Base-by-base conservation (phyloP, 1,140 invertebrate genomes). In the Teleopsis dalmanni region DNA sequence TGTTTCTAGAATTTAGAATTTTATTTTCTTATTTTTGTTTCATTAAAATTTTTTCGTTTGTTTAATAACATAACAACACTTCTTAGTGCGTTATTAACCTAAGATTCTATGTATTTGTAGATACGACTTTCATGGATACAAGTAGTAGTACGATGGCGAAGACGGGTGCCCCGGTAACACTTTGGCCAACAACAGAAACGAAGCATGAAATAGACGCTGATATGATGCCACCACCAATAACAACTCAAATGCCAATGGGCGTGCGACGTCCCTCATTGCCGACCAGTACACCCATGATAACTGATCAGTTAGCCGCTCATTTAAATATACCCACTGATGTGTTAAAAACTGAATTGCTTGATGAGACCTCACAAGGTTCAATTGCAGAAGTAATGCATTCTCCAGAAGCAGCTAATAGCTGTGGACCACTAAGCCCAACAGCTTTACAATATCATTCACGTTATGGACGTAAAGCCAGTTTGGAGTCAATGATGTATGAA, bases 311-410 rank as follows among this genome's bases (percentile, higher is more conserved):
- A 50, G 56, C 57, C 18, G 57, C 56, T 14, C 65, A 65, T 33
- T 18, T 65, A 4, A 64, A 25, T 27, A 54, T 53, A 23, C 52
- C 77, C 73, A 25, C 74, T 52, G 38, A 57, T 74, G 37, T 72
- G 64, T 47, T 87, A 16, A 87, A 87, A 60, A 83, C 82, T 31
- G 84, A 87, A 67, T 71, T 80, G 3, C 60, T 81, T 2, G 84
- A 87, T 57, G 84, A 87, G 49, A 84, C 80, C 52, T 80, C 84
- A 43, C 76, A 74, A 48, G 79, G 76, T 36, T 67, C 80, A 22
- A 51, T 73, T 7, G 68, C 70, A 0, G 61, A 65, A 0, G 43
- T 51, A 0, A 48, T 59, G 1, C 53, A 59, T 19, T 54, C 59
- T 9, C 50, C 55, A 11, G 60, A 58, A 27, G 36, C 54, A 3